Base-by-base conservation (phyloP, 2,888 invertebrate genomes). In the Craniophora ligustri region DNA sequence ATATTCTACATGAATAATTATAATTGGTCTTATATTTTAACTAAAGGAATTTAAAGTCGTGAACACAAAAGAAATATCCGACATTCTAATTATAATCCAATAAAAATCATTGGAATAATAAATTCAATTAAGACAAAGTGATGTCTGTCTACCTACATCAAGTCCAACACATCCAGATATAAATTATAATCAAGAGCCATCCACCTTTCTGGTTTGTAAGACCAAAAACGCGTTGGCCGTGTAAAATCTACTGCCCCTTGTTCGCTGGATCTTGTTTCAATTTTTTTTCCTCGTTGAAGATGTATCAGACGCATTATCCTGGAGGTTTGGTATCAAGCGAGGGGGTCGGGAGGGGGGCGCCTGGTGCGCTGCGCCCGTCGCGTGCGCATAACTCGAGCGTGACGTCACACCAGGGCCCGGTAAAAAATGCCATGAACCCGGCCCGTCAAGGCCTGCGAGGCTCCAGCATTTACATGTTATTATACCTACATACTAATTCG, bases 291-390 rank as follows among this genome's bases (percentile, higher is more conserved):
- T 87, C 82, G 81, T 89, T 84, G 85, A 86, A 87, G 89, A 89
- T 88, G 87, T 85, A 91, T 89, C 89, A 87, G 85, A 76, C 82
- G 84, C 83, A 87, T 90, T 90, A 91, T 92, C 90, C 91, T 89
- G 90, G 85, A 84, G 83, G 86, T 78, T 83, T 76, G 80, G 85
- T 81, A 85, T 88, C 81, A 85, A 84, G 84, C 73, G 84, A 78
- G 83, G 71, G 50, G 53, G 51, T 23, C 51, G 51, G 53, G 60
- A 51, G 49, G 60, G 56, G 63, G 61, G 62, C 42, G 67, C 39
- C n/a, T 62, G 62, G 69, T 57, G 57, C 61, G 36, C 70, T 70
- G 75, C 72, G 75, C 71, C 70, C 74, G 76, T 70, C 84, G 86
- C 88, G 86, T 84, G 87, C 90, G 87, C 92, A 92, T 92, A 90